Evolutionary conservation across 2,113 vertebrate genomes (phyloP).

Genomic region (Oreochromis spilurus): DNA sequence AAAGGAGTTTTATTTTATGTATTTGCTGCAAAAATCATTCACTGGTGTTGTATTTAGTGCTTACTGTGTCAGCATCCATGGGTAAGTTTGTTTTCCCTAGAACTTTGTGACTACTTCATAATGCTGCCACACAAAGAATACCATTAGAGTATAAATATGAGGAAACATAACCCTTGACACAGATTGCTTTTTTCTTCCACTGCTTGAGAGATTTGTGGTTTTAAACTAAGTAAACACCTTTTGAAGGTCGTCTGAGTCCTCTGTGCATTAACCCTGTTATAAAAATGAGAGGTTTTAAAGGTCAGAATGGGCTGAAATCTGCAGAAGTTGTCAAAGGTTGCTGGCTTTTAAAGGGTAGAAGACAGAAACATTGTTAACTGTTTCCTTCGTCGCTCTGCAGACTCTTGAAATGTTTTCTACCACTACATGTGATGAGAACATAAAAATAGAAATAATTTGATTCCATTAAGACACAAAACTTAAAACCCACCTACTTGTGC

Average conservation of each 20-base stretch:
- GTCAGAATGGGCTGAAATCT: not conserved
- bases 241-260: not conserved
- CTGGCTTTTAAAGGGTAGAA: not conserved
- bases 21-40: not conserved
- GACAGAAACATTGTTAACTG: not conserved
- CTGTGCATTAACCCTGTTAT: not conserved
- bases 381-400: not conserved
- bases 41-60: not conserved
- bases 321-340: not conserved
- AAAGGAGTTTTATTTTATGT: too few species aligned
- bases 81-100: not conserved
- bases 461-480: not conserved
- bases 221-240: not conserved
- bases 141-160: not conserved
- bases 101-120: not conserved
- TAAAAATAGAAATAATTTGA: not conserved
- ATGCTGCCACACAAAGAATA: not conserved
- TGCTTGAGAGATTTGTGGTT: not conserved
- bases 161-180: not conserved
- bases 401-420: not conserved
- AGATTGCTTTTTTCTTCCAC: not conserved
- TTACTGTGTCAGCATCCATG: not conserved
- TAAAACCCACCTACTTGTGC: not conserved
- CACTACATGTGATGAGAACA: not conserved
- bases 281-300: not conserved